Conservation (phyloP, 2,113 vertebrate species). For the Hystrix cristata region DNA sequence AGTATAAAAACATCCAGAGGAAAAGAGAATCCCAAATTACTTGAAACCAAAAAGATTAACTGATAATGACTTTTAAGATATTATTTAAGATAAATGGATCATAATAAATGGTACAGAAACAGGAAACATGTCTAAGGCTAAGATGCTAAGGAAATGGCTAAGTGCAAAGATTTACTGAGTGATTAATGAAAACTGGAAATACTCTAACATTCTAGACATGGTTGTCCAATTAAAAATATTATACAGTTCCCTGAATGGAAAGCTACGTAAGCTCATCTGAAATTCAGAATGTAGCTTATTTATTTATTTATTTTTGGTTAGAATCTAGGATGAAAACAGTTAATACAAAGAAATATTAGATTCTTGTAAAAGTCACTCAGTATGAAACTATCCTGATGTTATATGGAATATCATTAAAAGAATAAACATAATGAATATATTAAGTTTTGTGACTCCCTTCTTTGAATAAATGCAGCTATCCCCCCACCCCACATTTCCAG, state of each 20-base stretch:
- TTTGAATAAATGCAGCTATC: neutral
- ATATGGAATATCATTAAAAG: conserved; percentile 35
- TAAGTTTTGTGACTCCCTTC: conserved; percentile 8
- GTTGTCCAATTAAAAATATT: conserved; percentile 30
- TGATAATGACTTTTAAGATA: neutral
- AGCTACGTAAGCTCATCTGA: neutral
- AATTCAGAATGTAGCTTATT: neutral
- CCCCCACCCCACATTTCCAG: neutral
- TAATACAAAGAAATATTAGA: neutral
- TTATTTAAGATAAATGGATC: conserved; percentile 45
- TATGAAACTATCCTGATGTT: neutral
- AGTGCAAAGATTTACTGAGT: neutral
- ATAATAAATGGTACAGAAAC: conserved; percentile 21
- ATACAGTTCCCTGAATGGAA: neutral
- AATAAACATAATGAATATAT: conserved; percentile 1
- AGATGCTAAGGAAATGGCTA: conserved; percentile 9
- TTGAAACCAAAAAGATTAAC: conserved; percentile 26
- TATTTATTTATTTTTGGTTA: conserved; percentile 29
- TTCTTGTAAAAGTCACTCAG: neutral
- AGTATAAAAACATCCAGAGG: neutral
- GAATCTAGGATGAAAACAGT: neutral
- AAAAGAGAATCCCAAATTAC: conserved; percentile 35
- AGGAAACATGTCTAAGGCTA: neutral
- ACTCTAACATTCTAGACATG: neutral
- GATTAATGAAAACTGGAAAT: conserved; percentile 17